Base-by-base conservation (phyloP, 2,888 invertebrate species). In the Volucella inflata region DNA sequence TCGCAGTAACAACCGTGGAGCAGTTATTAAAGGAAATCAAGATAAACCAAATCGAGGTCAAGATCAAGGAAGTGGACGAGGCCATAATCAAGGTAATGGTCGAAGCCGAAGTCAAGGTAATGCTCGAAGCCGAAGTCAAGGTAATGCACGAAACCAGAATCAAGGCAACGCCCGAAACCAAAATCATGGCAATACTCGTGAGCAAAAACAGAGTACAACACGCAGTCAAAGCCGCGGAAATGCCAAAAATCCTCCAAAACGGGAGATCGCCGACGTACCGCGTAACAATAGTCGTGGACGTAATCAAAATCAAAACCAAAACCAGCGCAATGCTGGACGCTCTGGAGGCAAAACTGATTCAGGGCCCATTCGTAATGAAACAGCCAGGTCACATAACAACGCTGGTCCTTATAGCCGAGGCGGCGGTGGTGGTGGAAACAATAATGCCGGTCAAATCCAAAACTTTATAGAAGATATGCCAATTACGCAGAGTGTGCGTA, bases 401-500 rank as follows among this genome's bases (percentile, higher is more conserved):
- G 6, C 44, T 0, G 67, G 44, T 50, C 81, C 81, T 0, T 85
- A 81, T 36, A 87, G 84, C 12, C 87, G 84, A 11, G 59, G 50
- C 0, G 42, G 53, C 12, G 78, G 64, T 8, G 82, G 59, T 17
- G 81, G 78, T n/a, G 87, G 60, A 11, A 74, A 80, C 10, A 85
- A 75, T 11, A 81, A 78, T 36, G 75, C 64, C 14, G 83, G 79
- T 16, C 87, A 76, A 57, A 85, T 82, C 51, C 79, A 85, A 8
- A 88, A 84, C 17, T 82, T 70, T 60, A 76, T 70, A 46, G 84
- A 74, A 57, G 82, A 59, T 67, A 87, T 50, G 57, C 88, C 21
- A 80, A 88, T 57, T 74, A 87, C 12, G 85, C 88, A 68, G 87
- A 88, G 75, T 74, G 87, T 53, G 57, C 76, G 64, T 8, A 81